A percentile compares a stretch with the other conserved stretches of the same genome.
phyloP scores from a whole-genome alignment of 2,113 vertebrate species.

The Paramormyrops kingsleyae region DNA sequence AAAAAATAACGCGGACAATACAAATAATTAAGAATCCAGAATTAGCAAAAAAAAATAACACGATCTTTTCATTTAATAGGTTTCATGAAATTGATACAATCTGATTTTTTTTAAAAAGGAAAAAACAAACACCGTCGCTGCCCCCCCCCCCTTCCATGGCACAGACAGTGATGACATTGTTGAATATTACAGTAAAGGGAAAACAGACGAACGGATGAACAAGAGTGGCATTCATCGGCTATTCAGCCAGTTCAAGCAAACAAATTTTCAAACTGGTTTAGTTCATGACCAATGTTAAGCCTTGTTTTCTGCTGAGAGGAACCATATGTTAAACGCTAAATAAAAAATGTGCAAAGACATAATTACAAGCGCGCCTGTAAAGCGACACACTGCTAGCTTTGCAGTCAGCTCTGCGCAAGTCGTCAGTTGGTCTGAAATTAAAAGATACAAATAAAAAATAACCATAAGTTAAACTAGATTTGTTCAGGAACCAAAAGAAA shows the following conservation, averaged over 20 bases:
- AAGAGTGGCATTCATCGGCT: background rate
- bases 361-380: background rate
- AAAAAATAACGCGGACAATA: background rate
- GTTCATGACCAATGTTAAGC: background rate
- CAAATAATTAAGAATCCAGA: background rate
- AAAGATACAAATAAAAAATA: background rate
- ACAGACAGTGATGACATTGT: conserved; percentile 7
- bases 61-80: background rate
- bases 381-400: background rate
- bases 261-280: background rate
- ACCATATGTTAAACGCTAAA: background rate
- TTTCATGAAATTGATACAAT: background rate
- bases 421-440: background rate
- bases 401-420: background rate
- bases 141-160: background rate
- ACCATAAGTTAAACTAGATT: background rate
- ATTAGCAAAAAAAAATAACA: background rate
- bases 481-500: background rate
- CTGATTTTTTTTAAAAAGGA: background rate
- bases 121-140: background rate
- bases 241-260: background rate
- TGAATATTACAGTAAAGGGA: background rate
- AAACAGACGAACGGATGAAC: background rate
- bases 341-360: background rate
- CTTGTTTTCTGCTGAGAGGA: background rate